These are phyloP conservation scores for Sebastes fasciatus DNA, from an alignment of 2,113 vertebrate species.

Conservation along the genomic window DNA sequence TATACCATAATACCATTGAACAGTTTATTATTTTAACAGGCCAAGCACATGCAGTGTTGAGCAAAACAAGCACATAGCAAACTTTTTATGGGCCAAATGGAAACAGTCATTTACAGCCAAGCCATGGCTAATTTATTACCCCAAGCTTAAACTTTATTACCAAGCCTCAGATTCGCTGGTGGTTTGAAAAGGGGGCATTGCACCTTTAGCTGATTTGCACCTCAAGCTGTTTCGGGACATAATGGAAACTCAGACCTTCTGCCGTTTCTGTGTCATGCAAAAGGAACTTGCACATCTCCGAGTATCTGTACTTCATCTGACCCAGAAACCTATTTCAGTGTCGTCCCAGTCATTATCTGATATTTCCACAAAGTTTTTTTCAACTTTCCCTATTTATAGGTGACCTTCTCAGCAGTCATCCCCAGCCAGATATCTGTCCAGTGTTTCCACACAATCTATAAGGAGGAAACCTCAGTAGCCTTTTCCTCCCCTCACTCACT, in stretches of 20 bases:
- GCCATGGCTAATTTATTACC: constrained; percentile 78
- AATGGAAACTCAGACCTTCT: constrained; percentile 64
- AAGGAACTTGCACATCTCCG: constrained; percentile 69
- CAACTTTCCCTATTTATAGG: constrained; percentile 80
- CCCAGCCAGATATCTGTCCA: constrained; percentile 76
- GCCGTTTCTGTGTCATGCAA: constrained; percentile 63
- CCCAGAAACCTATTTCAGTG: constrained; percentile 77
- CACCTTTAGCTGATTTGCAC: constrained; percentile 73
- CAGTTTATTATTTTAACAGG: constrained; percentile 81
- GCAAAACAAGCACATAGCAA: constrained; percentile 82
- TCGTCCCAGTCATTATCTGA: constrained; percentile 78
- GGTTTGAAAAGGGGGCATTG: constrained; percentile 58
- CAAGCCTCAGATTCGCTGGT: constrained; percentile 65
- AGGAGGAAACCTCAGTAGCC: constrained; percentile 76
- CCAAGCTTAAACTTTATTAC: constrained; percentile 68
- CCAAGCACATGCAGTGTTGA: constrained; percentile 71
- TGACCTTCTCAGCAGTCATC: constrained; percentile 75
- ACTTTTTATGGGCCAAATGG: constrained; percentile 82
- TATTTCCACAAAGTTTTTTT: constrained; percentile 75
- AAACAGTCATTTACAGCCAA: constrained; percentile 84
- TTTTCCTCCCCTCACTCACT: constrained; percentile 62
- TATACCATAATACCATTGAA: constrained; percentile 61
- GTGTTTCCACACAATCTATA: constrained; percentile 78
- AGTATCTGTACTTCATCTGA: constrained; percentile 78
- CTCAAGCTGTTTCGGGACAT: constrained; percentile 49